phyloP scores from a whole-genome alignment of 1,140 invertebrate species.

The Amphibalanus amphitrite region DNA sequence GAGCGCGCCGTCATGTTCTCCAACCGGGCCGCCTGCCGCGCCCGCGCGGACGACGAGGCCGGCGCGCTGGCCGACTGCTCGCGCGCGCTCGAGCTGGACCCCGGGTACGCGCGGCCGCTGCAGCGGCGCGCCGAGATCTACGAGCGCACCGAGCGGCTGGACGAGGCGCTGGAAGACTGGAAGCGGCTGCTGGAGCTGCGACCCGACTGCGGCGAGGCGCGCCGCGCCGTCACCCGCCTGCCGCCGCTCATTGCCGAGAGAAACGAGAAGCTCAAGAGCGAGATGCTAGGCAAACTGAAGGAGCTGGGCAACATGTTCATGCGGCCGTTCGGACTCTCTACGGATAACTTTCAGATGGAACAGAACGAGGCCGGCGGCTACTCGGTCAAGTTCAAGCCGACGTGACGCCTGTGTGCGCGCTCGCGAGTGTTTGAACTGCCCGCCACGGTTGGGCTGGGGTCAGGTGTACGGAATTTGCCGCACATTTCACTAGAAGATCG shows the following conservation, averaged over 20 bases:
- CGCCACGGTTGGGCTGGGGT: no score
- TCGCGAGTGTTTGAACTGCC: constrained; percentile 5
- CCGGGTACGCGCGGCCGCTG: constrained; percentile 63
- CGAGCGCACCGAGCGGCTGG: constrained; percentile 66
- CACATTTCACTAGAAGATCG: no score
- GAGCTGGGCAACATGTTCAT: constrained; percentile 89
- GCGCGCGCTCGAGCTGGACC: constrained; percentile 67
- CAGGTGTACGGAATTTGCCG: no score
- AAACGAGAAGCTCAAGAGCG: constrained; percentile 86
- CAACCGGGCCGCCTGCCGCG: background rate
- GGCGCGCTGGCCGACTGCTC: constrained; percentile 61
- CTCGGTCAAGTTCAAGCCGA: constrained; percentile 79
- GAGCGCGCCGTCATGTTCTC: background rate
- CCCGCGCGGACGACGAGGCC: background rate
- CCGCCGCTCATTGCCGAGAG: constrained; percentile 63
- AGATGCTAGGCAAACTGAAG: constrained; percentile 92
- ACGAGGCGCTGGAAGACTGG: constrained; percentile 76
- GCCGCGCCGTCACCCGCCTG: constrained; percentile 44
- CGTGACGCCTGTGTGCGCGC: constrained; percentile 7
- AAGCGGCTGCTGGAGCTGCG: constrained; percentile 70
- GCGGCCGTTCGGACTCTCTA: constrained; percentile 88
- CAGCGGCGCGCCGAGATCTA: constrained; percentile 59
- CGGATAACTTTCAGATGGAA: constrained; percentile 82
- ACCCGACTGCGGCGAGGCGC: constrained; percentile 46
- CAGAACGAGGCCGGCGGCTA: constrained; percentile 84